These are phyloP conservation scores for Carterocephalus palaemon DNA, from an alignment of 2,888 invertebrate species.

Conservation along the genomic window DNA sequence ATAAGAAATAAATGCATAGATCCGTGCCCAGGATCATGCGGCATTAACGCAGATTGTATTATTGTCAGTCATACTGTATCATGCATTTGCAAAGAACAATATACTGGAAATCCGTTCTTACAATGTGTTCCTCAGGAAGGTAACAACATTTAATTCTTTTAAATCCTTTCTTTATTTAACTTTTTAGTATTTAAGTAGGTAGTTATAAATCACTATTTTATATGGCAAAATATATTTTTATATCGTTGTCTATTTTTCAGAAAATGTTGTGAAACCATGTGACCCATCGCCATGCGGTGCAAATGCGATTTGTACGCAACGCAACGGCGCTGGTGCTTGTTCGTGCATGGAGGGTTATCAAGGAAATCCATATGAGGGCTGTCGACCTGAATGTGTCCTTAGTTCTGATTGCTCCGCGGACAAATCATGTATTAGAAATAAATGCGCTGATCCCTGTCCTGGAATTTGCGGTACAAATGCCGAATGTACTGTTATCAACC, in stretches of 20 bases:
- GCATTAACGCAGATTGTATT: constrained; percentile 87
- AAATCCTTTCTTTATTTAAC: not conserved
- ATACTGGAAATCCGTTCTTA: constrained; percentile 89
- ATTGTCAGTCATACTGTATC: constrained; percentile 89
- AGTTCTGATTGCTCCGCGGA: constrained; percentile 91
- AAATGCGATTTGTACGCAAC: constrained; percentile 88
- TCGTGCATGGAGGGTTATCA: constrained; percentile 88
- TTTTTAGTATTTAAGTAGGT: not conserved
- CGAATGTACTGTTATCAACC: constrained; percentile 90
- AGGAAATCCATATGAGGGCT: constrained; percentile 92
- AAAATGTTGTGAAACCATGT: constrained; percentile 84
- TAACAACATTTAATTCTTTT: constrained; percentile 35
- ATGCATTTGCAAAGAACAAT: constrained; percentile 87
- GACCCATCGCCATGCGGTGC: constrained; percentile 93
- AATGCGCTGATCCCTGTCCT: constrained; percentile 91
- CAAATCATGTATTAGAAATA: constrained; percentile 89
- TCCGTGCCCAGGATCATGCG: constrained; percentile 90
- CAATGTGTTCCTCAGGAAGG: constrained; percentile 83
- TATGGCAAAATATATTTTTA: not conserved
- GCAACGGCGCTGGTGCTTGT: constrained; percentile 89
- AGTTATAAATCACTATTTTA: not conserved
- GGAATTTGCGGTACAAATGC: constrained; percentile 91
- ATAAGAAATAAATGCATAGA: constrained; percentile 88
- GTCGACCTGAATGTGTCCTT: constrained; percentile 91
- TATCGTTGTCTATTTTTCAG: constrained; percentile 52